Evolutionary conservation across 64 coral and sea anemone genomes (phyloP), one percentile per base, ranked within the genome.

Genomic region (Acropora tenuis): DNA sequence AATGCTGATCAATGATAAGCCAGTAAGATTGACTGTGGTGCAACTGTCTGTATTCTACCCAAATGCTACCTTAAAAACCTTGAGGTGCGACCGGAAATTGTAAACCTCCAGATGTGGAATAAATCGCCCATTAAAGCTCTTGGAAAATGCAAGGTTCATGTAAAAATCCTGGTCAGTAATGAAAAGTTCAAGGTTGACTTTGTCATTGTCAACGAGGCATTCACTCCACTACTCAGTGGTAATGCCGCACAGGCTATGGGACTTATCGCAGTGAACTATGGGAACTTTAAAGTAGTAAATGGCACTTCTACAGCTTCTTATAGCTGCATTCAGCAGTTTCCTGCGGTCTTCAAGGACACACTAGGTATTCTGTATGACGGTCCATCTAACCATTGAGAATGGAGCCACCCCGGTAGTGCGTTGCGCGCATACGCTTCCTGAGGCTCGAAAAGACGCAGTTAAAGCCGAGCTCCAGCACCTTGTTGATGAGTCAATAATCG

Each of bases 81-180:
- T 1, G 17, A 30, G 6, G 47, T 80, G 53, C 47, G 79, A 7
- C 77, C 77, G 71, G 88, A 80, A 15, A 72, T 50, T 19, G 69
- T 80, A 2, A 69, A 68, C 65, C 88, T 90, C 6, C 76, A 90
- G 79, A 80, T 90, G 88, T 73, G 78, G 77, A 90, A 89, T 9
- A 90, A 90, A 15, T 47, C 16, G 40, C 55, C 10, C n/a, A 5
- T 90, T 48, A 49, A 6, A 72, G 77, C 88, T 47, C 88, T 81
- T 43, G 41, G 77, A 4, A 52, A 79, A 55, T 52, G 77, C 49
- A 79, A 55, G 5, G 77, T 53, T 1, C 13, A 79, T 43, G 67
- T 82, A 18, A 75, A 60, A 44, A 90, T 80, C n/a, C 65, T 77
- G 1, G n/a, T 18, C 2, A 71, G 59, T 49, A 71, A 19, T 15